Conservation (phyloP, 2,113 vertebrate genomes). For the Poeciliopsis retropinna region DNA sequence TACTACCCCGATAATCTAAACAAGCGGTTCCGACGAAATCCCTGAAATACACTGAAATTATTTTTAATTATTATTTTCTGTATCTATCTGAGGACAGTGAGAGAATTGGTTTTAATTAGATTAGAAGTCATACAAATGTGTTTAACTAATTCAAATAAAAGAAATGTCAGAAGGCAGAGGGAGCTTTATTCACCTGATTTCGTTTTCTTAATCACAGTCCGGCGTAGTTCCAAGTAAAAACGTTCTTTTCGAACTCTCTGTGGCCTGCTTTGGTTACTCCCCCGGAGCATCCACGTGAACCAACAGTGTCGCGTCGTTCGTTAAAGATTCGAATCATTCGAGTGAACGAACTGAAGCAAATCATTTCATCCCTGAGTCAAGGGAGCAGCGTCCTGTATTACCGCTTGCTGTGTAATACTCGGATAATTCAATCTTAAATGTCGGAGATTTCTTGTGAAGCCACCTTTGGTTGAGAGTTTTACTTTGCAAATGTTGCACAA, state of each 20-base stretch:
- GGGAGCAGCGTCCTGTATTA: too few relatives aligned
- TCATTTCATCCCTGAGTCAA: too few relatives aligned
- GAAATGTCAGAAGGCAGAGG: neutral
- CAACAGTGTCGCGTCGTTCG: neutral
- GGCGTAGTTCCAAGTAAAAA: neutral
- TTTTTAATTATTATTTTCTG: too few relatives aligned
- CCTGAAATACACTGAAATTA: neutral
- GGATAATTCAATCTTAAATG: too few relatives aligned
- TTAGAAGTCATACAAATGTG: conserved; percentile 63
- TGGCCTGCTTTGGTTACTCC: neutral
- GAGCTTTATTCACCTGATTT: conserved; percentile 50
- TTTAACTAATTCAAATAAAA: neutral
- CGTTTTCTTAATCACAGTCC: conserved; percentile 26
- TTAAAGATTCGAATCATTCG: too few relatives aligned
- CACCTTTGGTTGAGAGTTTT: too few relatives aligned
- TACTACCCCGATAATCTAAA: neutral
- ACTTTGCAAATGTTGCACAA: too few relatives aligned
- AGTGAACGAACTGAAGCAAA: too few relatives aligned
- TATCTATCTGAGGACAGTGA: too few relatives aligned
- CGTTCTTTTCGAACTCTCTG: neutral
- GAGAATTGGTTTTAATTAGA: conserved; percentile 25
- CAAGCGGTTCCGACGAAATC: neutral
- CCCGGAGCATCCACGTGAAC: neutral
- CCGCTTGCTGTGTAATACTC: too few relatives aligned
- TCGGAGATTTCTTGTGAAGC: too few relatives aligned